Evolutionary conservation across 2,113 vertebrate species (phyloP).

Genomic region (Silurus meridionalis): DNA sequence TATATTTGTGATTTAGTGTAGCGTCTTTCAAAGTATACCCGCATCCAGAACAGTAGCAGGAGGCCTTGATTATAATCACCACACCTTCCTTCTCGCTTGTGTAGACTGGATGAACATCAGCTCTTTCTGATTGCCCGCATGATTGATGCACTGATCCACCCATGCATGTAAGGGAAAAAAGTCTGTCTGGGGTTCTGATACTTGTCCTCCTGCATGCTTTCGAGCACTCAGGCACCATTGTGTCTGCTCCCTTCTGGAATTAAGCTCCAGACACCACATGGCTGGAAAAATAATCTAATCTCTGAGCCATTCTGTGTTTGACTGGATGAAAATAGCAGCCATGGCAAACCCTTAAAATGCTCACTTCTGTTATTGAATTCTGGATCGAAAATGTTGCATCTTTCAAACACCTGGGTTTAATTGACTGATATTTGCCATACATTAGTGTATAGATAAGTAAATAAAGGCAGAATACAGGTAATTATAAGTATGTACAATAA

Average conservation of each 20-base stretch:
- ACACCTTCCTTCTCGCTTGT: background rate
- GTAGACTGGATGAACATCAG: slow-evolving; percentile 58
- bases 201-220: slow-evolving; percentile 10
- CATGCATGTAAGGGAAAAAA: background rate
- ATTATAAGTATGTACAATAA: background rate
- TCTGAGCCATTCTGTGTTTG: background rate
- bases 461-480: background rate
- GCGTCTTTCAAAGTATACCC: background rate
- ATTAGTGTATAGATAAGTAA: background rate
- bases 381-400: background rate
- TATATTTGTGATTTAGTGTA: background rate
- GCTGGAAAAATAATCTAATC: slow-evolving; percentile 6
- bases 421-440: background rate
- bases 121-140: background rate
- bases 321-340: slow-evolving; percentile 17
- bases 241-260: background rate
- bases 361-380: background rate
- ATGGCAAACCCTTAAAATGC: background rate
- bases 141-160: background rate
- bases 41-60: background rate
- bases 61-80: background rate
- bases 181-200: background rate
- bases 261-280: slow-evolving; percentile 4
- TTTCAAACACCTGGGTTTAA: background rate
- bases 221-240: background rate